Evolutionary conservation across 2,113 vertebrate species (phyloP), one percentile per base, ranked within the genome.

Genomic region (Bungarus multicinctus): DNA sequence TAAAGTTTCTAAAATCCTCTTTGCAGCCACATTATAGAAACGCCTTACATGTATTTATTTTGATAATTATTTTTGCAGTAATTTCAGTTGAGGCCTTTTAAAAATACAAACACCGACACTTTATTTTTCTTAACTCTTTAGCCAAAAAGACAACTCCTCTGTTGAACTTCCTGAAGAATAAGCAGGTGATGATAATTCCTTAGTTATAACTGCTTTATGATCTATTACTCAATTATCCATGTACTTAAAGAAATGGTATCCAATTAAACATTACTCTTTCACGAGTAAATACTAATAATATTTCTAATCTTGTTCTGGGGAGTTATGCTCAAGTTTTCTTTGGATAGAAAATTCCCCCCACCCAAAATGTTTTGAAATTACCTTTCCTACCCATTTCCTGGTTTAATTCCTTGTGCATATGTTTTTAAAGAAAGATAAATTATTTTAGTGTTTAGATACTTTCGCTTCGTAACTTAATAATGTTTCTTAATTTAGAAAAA

Each of bases 111-210:
- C 89, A 93, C 25, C 69, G 50, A 95, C 20, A 18, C 87, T 90
- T 20, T 94, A 6, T 92, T 95, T 89, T 96, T 85, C 11, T 94
- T 27, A 60, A 1, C 93, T 88, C 86, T 96, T 91, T 95, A 99
- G 99, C 98, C 94, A 99, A 99, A 97, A 99, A 99, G 97, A 99
- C 99, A 89, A 99, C 99, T 95, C 99, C 99, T 92, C 98, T 99
- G 91, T 96, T 99, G 97, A 99, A 99, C 98, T 99, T 99, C 97
- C 97, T 99, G 97, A 99, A 99, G 97, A 99, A 99, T 86, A 99
- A 99, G 96, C 99, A 99, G 98, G 99, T 99, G 98, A 98, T 94
- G 90, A 43, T 95, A 94, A 18, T 47, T 93, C 87, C 95, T 34
- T 60, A 1, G 11, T 90, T 85, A 87, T 55, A 94, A 69, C 93